A percentile compares a stretch with the other conserved stretches of the same genome.
Evolutionary conservation across 2,888 invertebrate species (phyloP).

Genomic region (Dicycla oo): DNA sequence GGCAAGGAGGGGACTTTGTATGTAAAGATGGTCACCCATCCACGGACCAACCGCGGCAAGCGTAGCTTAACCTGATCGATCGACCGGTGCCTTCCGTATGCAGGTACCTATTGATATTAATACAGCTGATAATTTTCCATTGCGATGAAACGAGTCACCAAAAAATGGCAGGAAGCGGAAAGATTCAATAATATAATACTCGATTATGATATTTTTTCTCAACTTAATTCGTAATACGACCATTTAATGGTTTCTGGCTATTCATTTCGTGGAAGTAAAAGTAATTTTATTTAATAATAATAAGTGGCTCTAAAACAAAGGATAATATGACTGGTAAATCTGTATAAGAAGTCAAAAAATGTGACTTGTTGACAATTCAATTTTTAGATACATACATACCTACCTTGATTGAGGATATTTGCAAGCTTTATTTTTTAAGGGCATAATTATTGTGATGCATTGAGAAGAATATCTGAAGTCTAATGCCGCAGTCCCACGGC

Average conservation of each 20-base stretch:
- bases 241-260: slow-evolving; percentile 2
- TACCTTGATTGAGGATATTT: neutral
- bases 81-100: too few relatives aligned
- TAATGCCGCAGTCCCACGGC: too few relatives aligned
- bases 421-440: slow-evolving; percentile 13
- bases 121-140: slow-evolving; percentile 13
- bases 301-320: neutral
- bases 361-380: neutral
- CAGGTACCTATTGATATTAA: neutral
- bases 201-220: neutral
- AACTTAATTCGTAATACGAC: slow-evolving; percentile 5
- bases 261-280: neutral
- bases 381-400: neutral
- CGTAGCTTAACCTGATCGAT: too few relatives aligned
- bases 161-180: slow-evolving; percentile 37
- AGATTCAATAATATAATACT: slow-evolving; percentile 1
- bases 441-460: too few relatives aligned
- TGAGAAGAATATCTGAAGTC: too few relatives aligned
- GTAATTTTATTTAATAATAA: too few relatives aligned
- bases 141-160: slow-evolving; percentile 6
- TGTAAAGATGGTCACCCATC: too few relatives aligned
- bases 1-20: too few relatives aligned
- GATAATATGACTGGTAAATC: neutral
- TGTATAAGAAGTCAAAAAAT: neutral
- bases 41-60: too few relatives aligned